phyloP scores from a whole-genome alignment of 2,888 invertebrate genomes.

The Cantharis rufa region DNA sequence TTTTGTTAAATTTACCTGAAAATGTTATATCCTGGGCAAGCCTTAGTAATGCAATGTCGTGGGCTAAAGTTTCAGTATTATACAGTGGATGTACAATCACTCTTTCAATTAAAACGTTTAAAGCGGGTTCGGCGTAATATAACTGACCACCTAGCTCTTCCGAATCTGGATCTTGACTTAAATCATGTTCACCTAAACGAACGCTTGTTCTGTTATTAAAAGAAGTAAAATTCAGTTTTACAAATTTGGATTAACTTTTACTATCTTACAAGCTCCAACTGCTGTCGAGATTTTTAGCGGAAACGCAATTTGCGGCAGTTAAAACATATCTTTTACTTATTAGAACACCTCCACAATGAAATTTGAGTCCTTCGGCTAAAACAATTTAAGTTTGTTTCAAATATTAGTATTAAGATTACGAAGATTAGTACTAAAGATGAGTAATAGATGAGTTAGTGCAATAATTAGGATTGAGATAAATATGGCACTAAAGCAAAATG shows the following conservation, averaged over 20 bases:
- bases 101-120: slow-evolving; percentile 66
- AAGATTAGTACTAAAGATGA: too few species aligned
- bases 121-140: slow-evolving; percentile 63
- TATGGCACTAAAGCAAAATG: too few species aligned
- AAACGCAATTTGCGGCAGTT: slow-evolving; percentile 71
- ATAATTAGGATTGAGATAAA: too few species aligned
- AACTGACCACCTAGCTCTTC: slow-evolving; percentile 48
- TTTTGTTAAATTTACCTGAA: slow-evolving; percentile 57
- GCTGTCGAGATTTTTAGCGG: background rate
- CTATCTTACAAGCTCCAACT: background rate
- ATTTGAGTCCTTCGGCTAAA: slow-evolving; percentile 46
- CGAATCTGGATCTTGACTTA: slow-evolving; percentile 64
- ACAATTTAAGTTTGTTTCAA: background rate
- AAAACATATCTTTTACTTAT: slow-evolving; percentile 66
- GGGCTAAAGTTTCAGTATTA: slow-evolving; percentile 57
- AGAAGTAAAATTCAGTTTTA: slow-evolving; percentile 3
- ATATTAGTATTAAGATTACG: background rate
- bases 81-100: slow-evolving; percentile 70
- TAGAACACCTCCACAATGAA: slow-evolving; percentile 70
- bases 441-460: too few species aligned
- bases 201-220: slow-evolving; percentile 58
- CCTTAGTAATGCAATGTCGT: slow-evolving; percentile 76
- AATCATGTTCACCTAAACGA: slow-evolving; percentile 71
- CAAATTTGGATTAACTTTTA: background rate
- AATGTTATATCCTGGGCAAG: slow-evolving; percentile 60